phyloP scores from a whole-genome alignment of 2,797 vertebrate genomes.

The Ataeniobius toweri region DNA sequence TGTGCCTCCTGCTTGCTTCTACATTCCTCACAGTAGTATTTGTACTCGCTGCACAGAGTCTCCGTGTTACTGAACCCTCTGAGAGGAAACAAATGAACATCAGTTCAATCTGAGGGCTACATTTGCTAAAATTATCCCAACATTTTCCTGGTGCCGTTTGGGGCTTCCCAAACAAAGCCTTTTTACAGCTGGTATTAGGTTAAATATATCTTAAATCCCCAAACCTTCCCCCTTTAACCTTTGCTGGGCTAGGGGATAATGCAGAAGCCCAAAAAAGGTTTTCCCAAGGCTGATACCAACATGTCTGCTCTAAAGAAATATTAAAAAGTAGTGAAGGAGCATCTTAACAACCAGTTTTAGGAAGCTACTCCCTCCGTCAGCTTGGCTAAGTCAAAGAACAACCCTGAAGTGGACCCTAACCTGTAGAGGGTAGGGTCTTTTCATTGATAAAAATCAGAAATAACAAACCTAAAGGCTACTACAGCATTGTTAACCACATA shows the following conservation, averaged over 20 bases:
- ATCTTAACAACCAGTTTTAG: not conserved
- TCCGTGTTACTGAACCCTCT: constrained; percentile 99
- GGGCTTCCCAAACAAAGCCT: not conserved
- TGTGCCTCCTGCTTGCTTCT: constrained; percentile 99
- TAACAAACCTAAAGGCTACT: not conserved
- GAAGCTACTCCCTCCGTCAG: not conserved
- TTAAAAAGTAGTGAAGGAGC: not conserved
- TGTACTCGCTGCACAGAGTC: constrained; percentile 97
- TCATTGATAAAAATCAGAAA: not conserved
- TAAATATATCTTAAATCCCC: not conserved
- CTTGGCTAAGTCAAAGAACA: not conserved
- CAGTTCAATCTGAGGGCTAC: not conserved
- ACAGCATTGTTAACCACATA: not conserved
- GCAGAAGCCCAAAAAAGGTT: not conserved
- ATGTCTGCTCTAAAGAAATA: not conserved
- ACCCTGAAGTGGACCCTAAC: not conserved
- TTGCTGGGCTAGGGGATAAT: no score
- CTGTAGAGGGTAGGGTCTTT: not conserved
- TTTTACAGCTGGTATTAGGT: not conserved
- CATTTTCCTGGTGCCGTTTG: not conserved
- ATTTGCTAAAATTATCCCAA: not conserved
- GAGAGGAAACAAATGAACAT: constrained; percentile 47
- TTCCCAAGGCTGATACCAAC: not conserved
- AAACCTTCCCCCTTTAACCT: not conserved
- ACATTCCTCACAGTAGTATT: constrained; percentile 98